Evolutionary conservation across 2,113 vertebrate genomes (phyloP), one percentile per base, ranked within the genome.

Genomic region (Melanocharis versteri): DNA sequence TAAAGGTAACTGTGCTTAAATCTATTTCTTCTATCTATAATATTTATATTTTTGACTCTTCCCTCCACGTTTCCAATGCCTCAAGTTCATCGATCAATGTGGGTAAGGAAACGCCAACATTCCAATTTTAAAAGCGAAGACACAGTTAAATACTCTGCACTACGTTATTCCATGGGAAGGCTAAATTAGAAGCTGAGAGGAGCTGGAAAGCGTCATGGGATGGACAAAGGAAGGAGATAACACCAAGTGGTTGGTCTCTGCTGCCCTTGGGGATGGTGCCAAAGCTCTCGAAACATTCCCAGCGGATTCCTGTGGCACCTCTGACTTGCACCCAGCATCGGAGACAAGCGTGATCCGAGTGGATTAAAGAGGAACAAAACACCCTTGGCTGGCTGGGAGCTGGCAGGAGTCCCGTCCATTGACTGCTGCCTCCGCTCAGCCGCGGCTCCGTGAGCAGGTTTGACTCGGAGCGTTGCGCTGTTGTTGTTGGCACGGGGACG

Each of bases 391-490:
- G 83, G 54, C 87, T 91, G 80, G 50, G 54, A 86, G 68, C 76
- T 96, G 94, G 87, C 94, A 93, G 71, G 22, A 91, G n/a, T 77
- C 89, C 93, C 65, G 2, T 56, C 87, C 92, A 83, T 93, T 87
- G 83, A 93, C 87, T 91, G 79, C 75, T 83, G 70, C 54, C 57
- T 90, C 18, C 1, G 8, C 44, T 51, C 18, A 22, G 28, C 70
- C 45, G 31, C 22, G 8, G 44, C 47, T 56, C 84, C 10, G 6
- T 0, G 27, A 64, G 58, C 89, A 91, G 81, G 71, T 92, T 78
- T 77, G 76, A 51, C 64, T 70, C 50, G 0, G 7, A 69, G 3
- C 8, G 0, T 35, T 72, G 33, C 2, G 4, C 66, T 85, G 83
- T 70, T 96, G 89, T 62, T 95, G 57, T 94, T 96, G 94, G 92